Evolutionary conservation across 1,140 invertebrate species (phyloP).

Genomic region (Monochamus saltuarius): DNA sequence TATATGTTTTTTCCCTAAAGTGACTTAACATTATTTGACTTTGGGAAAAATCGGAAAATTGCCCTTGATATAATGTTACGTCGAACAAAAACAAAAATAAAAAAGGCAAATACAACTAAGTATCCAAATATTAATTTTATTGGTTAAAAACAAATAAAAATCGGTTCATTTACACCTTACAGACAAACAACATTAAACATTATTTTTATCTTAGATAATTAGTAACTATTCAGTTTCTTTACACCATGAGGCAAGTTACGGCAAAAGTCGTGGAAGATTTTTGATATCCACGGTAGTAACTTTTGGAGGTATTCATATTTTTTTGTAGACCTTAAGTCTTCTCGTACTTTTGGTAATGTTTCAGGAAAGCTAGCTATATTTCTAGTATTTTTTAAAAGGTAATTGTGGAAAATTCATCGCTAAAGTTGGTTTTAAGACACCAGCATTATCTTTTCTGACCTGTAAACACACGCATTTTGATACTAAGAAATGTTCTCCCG

Average conservation of each 20-base stretch:
- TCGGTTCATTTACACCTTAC: too few relatives aligned
- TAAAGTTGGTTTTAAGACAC: not conserved
- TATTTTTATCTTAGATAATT: too few relatives aligned
- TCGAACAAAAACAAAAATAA: too few relatives aligned
- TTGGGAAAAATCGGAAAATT: too few relatives aligned
- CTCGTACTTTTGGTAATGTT: not conserved
- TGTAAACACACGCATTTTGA: not conserved
- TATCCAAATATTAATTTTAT: too few relatives aligned
- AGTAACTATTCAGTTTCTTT: not conserved
- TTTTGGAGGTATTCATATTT: slow-evolving; percentile 4
- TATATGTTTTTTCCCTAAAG: too few relatives aligned
- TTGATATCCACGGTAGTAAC: not conserved
- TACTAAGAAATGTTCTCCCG: not conserved
- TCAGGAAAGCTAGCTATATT: not conserved
- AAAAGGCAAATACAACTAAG: too few relatives aligned
- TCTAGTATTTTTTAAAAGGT: not conserved
- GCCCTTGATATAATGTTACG: too few relatives aligned
- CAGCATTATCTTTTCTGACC: not conserved
- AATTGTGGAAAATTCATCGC: not conserved
- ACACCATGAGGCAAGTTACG: not conserved
- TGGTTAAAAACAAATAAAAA: too few relatives aligned
- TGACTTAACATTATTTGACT: too few relatives aligned
- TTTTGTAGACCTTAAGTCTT: slow-evolving; percentile 1
- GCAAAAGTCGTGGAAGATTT: not conserved
- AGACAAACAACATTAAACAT: too few relatives aligned